Conservation (phyloP, 1,140 invertebrate species). For the Drosophila grimshawi region DNA sequence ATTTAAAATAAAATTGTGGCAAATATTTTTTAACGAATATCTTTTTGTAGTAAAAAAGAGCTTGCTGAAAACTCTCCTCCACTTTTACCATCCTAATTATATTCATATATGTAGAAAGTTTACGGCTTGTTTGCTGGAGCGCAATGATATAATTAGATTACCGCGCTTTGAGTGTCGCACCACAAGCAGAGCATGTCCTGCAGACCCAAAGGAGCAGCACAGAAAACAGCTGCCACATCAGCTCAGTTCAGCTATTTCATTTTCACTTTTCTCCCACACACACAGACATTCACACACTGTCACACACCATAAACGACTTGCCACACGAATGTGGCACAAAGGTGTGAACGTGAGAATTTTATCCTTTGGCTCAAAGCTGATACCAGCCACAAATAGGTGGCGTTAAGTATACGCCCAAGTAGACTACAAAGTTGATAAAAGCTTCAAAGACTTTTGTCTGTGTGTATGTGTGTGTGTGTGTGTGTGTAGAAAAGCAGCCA, state of each 20-base stretch:
- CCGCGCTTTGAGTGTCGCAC: constrained; percentile 6
- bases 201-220: constrained; percentile 15
- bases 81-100: too few species aligned
- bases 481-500: too few species aligned
- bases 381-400: constrained; percentile 2
- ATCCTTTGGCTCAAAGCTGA: background rate
- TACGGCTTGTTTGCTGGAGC: constrained; percentile 19
- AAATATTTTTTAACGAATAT: too few species aligned
- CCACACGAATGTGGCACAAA: background rate
- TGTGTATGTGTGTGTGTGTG: too few species aligned
- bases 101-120: constrained; percentile 1
- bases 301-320: too few species aligned
- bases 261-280: too few species aligned
- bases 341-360: constrained; percentile 4
- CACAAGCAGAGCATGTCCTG: background rate
- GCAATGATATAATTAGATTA: constrained; percentile 38
- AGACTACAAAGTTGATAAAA: background rate
- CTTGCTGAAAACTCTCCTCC: too few species aligned
- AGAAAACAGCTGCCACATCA: background rate
- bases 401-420: constrained; percentile 33
- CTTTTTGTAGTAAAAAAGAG: too few species aligned
- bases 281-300: too few species aligned
- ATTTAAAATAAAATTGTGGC: too few species aligned
- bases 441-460: too few species aligned
- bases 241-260: background rate